These are phyloP conservation scores for Agrochola circellaris DNA, from an alignment of 2,888 invertebrate genomes.

Conservation along the genomic window DNA sequence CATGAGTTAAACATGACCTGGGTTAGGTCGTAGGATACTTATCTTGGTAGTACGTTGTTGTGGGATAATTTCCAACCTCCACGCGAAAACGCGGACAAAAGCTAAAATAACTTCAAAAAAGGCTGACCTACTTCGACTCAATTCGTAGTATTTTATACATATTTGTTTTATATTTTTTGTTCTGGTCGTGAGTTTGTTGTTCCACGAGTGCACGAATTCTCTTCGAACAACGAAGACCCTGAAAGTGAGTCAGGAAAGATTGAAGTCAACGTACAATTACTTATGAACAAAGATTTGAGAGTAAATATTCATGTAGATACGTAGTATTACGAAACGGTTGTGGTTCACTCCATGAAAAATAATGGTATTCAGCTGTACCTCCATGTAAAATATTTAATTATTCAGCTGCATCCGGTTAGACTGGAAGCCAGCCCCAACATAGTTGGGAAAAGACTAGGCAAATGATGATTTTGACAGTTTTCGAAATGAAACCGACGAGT, in stretches of 20 bases:
- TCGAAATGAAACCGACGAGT: background rate
- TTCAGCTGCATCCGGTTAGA: no score
- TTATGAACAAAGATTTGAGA: background rate
- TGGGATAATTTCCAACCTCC: background rate
- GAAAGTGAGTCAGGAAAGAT: constrained; percentile 19
- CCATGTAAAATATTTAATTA: no score
- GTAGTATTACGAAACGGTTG: constrained; percentile 1
- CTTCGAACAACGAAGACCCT: constrained; percentile 10
- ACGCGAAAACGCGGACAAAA: background rate
- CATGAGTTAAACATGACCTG: background rate
- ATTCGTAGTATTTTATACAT: constrained; percentile 2
- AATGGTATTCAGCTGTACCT: no score
- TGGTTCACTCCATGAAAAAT: background rate
- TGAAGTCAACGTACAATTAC: background rate
- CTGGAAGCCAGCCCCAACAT: no score
- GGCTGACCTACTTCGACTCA: background rate
- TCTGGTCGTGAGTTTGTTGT: constrained; percentile 22
- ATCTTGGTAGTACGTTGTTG: background rate
- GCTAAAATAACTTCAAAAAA: background rate
- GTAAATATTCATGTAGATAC: background rate
- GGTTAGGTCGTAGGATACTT: background rate
- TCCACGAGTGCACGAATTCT: constrained; percentile 7
- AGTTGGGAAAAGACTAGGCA: no score
- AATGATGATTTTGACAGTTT: background rate
- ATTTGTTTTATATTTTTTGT: constrained; percentile 7